Base-by-base conservation (phyloP, 2,888 invertebrate genomes). In the Cabera pusaria region DNA sequence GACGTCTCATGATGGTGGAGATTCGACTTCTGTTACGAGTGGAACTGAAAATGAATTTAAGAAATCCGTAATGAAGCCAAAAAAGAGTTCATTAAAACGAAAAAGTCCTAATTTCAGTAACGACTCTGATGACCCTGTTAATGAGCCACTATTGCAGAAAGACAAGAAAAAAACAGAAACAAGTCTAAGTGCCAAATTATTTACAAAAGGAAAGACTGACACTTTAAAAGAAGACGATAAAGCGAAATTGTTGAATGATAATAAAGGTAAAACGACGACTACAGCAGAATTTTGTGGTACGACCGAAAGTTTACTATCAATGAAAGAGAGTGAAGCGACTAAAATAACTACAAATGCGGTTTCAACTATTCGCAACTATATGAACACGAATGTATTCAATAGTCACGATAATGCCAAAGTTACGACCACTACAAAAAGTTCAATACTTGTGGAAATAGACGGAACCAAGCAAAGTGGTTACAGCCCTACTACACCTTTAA, bases 1-100 rank as follows among this genome's bases (percentile, higher is more conserved):
- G 90, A 71, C 80, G 27, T 88, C 87, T 44, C 79, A 84, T 61
- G 86, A 87, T 38, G 81, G 76, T 19, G 79, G 77, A 33, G 88
- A 88, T 44, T 59, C 72, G 33, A 72, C 75, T 40, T 84, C 84
- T 36, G 67, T 81, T 44, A 79, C 79, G 27, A 86, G 84, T 73
- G 83, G 79, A 52, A 50, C 75, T 45, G 90, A 90, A 56, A 81
- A 72, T 31, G 80, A 90, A 53, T 48, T 72, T 1, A 88, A 75
- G 55, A 83, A 76, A 53, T 31, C 41, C 2, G 35, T 65, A 84
- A 6, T 86, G 8, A 91, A 91, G 70, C 70, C 68, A 1, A 89
- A 87, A 56, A 78, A 74, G 54, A 83, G 49, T 52, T 85, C 83
- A 22, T 70, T 81, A 9, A 90, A 85, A 59, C 72, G 72, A 43